Percentiles rank a stretch among this genome's conserved stretches.
Conservation (phyloP, 1,140 invertebrate genomes). For the Protaetia brevitarsis region DNA sequence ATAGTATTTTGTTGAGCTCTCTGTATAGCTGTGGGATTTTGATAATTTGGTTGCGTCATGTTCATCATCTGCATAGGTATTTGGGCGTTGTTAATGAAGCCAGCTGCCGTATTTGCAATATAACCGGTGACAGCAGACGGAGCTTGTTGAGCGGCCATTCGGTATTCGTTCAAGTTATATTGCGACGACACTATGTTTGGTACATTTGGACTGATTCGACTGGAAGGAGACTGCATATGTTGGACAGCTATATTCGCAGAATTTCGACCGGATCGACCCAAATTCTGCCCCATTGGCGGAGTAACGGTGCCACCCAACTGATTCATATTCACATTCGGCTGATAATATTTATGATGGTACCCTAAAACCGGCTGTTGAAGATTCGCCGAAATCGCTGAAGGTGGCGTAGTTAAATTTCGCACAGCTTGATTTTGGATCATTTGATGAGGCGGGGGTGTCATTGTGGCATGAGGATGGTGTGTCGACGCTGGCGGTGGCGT, state of each 20-base stretch:
- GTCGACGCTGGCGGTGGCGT: constrained; percentile 62
- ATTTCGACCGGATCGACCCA: constrained; percentile 48
- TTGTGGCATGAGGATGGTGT: constrained; percentile 55
- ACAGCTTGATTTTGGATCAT: constrained; percentile 57
- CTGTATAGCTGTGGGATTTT: constrained; percentile 63
- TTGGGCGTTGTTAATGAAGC: constrained; percentile 74
- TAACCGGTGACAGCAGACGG: constrained; percentile 58
- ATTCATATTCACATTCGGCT: constrained; percentile 54
- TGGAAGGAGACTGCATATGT: constrained; percentile 62
- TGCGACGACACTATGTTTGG: constrained; percentile 70
- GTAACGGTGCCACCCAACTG: constrained; percentile 45
- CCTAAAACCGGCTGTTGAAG: constrained; percentile 61
- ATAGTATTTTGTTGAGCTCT: constrained; percentile 66
- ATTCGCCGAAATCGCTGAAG: constrained; percentile 48
- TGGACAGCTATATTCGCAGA: constrained; percentile 52
- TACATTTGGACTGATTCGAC: constrained; percentile 65
- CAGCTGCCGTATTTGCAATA: constrained; percentile 61
- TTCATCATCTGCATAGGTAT: constrained; percentile 74
- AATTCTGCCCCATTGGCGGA: constrained; percentile 53
- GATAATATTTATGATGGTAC: constrained; percentile 64
- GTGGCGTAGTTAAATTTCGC: constrained; percentile 65
- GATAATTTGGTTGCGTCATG: constrained; percentile 69
- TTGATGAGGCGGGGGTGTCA: constrained; percentile 53
- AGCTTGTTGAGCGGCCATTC: constrained; percentile 59
- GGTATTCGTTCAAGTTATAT: constrained; percentile 66